phyloP scores from a whole-genome alignment of 2,113 vertebrate genomes.

The Gambusia affinis region DNA sequence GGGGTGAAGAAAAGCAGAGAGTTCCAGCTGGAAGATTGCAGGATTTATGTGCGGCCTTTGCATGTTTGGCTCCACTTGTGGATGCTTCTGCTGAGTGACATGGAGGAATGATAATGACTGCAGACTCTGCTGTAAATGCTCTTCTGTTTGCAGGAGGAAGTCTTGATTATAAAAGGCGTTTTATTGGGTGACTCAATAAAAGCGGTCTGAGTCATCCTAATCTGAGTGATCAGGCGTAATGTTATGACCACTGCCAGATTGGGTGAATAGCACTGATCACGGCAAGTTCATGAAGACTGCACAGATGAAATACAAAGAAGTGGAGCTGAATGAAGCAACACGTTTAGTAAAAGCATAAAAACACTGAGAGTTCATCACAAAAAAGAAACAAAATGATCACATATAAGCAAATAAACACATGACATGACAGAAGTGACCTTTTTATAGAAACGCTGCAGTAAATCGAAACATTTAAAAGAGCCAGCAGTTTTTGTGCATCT shows the following conservation, averaged over 20 bases:
- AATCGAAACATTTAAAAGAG: neutral
- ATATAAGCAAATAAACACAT: neutral
- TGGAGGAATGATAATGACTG: slow-evolving; percentile 60
- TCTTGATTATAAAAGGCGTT: too few species aligned
- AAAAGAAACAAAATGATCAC: neutral
- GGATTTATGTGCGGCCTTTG: neutral
- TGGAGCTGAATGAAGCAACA: neutral
- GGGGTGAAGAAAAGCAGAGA: neutral
- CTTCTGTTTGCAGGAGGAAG: neutral
- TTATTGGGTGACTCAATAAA: too few species aligned
- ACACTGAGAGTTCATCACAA: neutral
- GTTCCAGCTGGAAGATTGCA: neutral
- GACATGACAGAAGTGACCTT: neutral
- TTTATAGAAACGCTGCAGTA: neutral
- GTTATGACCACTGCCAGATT: neutral
- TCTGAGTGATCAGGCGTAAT: neutral
- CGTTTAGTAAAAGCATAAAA: neutral
- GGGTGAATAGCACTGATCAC: neutral
- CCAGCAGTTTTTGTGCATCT: neutral
- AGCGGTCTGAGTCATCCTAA: too few species aligned
- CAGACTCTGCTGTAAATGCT: neutral
- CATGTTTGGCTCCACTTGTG: slow-evolving; percentile 16
- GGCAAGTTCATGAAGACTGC: neutral
- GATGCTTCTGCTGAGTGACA: slow-evolving; percentile 36
- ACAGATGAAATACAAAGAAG: neutral